Base-by-base conservation (phyloP, 2,888 invertebrate species). In the Oxytorus armatus region DNA sequence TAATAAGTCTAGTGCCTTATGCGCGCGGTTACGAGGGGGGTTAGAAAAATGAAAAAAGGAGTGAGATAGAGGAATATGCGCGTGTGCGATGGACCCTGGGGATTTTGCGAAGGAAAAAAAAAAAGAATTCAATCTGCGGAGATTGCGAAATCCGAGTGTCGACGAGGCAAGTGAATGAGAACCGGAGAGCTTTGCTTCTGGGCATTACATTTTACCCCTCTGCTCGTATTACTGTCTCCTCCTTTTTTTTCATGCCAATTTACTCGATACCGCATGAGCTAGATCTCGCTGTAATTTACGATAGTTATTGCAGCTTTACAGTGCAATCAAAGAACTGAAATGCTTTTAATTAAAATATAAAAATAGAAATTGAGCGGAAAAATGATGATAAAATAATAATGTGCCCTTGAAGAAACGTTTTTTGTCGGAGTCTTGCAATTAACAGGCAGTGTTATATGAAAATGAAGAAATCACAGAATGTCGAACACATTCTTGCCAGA, bases 1-100 rank as follows among this genome's bases (percentile, higher is more conserved):
- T 79, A 73, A 69, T 61, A 55, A 82, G 73, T 73, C 73, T 57
- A 68, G 44, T 55, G 68, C 39, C 51, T 59, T 57, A 8, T 21
- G n/a, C 39, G 49, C 23, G 33, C 36, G 33, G 29, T 55, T 53
- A 10, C 14, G 10, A 47, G 55, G 61, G 49, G 66, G 63, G 44
- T 39, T 29, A 47, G 55, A 23, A 33, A 29, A 61, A 49, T 49
- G 47, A 23, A 23, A 33, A 11, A 36, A 49, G 14, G 53, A 53
- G 49, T 51, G 66, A 65, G 57, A 61, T 5, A 59, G 18, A 29
- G n/a, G 4, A 72, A 63, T 36, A 61, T 29, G 29, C 39, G 68
- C 76, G 70, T 61, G 76, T 42, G 42, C 49, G 70, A 42, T 18
- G 70, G 39, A 51, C 59, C 33, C 66, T 59, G 10, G 66, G 66